Conservation (phyloP, 1,140 invertebrate genomes). For the Cyclargus thomasi region DNA sequence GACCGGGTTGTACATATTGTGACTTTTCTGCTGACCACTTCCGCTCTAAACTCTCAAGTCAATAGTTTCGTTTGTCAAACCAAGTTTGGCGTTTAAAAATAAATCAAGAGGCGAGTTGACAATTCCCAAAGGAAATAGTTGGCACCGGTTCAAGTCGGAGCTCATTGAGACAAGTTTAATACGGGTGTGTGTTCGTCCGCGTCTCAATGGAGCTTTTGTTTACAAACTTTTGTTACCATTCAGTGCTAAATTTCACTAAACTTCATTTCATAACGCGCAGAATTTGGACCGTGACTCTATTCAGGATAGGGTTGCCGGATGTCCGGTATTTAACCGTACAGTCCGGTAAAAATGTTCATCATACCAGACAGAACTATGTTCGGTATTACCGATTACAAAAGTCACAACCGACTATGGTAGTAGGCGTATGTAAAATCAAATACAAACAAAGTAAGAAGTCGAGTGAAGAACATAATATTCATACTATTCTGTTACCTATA, state of each 20-base stretch:
- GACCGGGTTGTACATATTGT: too few species aligned
- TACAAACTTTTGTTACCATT: constrained; percentile 16
- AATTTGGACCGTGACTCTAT: not conserved
- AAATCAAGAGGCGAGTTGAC: constrained; percentile 31
- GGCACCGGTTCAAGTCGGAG: constrained; percentile 28
- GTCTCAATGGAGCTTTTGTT: constrained; percentile 22
- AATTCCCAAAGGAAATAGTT: constrained; percentile 33
- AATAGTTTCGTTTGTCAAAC: not conserved
- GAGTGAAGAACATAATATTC: too few species aligned
- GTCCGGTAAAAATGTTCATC: too few species aligned
- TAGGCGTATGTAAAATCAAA: too few species aligned
- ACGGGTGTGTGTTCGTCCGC: constrained; percentile 15
- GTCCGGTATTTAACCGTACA: constrained; percentile 5
- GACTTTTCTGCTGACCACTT: not conserved
- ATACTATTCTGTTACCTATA: too few species aligned
- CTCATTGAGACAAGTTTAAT: constrained; percentile 31
- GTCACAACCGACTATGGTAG: too few species aligned
- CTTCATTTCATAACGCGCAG: not conserved
- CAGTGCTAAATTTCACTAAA: constrained; percentile 8
- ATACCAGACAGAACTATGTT: too few species aligned
- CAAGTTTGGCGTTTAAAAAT: constrained; percentile 26
- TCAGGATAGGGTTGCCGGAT: not conserved
- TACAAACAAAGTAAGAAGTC: too few species aligned
- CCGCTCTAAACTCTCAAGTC: not conserved
- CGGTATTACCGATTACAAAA: too few species aligned